These are phyloP conservation scores for Bombus difficillimus DNA, from an alignment of 1,140 invertebrate species.

Conservation along the genomic window DNA sequence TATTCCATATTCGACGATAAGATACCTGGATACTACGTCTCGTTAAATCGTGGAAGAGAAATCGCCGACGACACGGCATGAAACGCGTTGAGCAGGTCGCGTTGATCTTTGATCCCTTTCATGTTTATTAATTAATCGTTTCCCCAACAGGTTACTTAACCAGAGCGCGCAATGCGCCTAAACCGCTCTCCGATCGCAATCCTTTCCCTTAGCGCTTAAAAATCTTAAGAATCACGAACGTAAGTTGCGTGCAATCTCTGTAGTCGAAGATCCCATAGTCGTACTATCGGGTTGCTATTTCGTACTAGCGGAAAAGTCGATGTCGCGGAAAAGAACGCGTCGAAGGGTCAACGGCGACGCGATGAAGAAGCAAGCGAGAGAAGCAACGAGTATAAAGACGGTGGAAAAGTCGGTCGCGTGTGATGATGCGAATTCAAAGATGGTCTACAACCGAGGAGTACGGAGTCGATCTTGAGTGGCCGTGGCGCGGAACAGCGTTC, in stretches of 20 bases:
- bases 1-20: not conserved
- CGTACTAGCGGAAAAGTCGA: not conserved
- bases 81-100: not conserved
- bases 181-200: not conserved
- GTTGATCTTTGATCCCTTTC: constrained; percentile 35
- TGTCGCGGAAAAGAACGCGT: not conserved
- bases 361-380: too few relatives aligned
- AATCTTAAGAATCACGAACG: not conserved
- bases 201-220: not conserved
- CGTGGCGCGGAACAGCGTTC: constrained; percentile 81
- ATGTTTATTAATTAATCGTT: constrained; percentile 28
- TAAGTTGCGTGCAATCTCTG: not conserved
- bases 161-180: not conserved
- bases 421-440: constrained; percentile 63
- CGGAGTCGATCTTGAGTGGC: constrained; percentile 78
- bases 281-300: too few relatives aligned
- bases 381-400: not conserved
- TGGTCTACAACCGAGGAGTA: constrained; percentile 70
- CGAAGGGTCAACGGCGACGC: too few relatives aligned
- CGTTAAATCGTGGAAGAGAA: not conserved
- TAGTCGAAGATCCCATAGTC: too few relatives aligned
- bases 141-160: not conserved
- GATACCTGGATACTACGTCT: not conserved
- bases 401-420: constrained; percentile 48
- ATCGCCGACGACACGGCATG: not conserved